Evolutionary conservation across 2,113 vertebrate genomes (phyloP).

Genomic region (Phasianus colchicus): DNA sequence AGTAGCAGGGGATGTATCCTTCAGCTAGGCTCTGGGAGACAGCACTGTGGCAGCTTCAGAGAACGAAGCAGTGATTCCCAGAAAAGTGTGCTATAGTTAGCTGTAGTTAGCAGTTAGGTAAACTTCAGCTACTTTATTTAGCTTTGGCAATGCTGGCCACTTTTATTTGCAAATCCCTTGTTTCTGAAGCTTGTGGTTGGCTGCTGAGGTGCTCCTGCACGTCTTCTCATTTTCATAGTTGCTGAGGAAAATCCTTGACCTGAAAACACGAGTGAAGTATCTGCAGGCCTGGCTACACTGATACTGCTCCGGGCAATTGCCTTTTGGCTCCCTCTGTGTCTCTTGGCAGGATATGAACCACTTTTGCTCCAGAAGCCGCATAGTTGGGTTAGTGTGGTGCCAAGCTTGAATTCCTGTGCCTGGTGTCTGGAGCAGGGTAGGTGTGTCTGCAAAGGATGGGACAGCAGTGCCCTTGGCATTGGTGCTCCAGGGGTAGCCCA

Average conservation of each 20-base stretch:
- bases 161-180: constrained; percentile 18
- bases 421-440: not conserved
- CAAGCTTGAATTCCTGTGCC: not conserved
- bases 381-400: not conserved
- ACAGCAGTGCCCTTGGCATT: not conserved
- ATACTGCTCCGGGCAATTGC: constrained; percentile 25
- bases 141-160: not conserved
- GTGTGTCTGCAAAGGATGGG: fast-evolving
- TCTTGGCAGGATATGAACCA: constrained; percentile 21
- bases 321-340: constrained; percentile 27
- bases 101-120: not conserved
- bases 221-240: not conserved
- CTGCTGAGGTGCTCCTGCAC: not conserved
- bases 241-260: not conserved
- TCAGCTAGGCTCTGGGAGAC: not conserved
- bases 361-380: constrained; percentile 50
- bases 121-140: constrained; percentile 21
- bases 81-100: not conserved
- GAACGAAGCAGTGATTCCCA: not conserved
- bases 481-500: not conserved
- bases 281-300: not conserved
- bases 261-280: constrained; percentile 30
- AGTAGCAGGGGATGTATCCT: not conserved
- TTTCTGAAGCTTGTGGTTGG: not conserved
- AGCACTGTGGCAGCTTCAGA: not conserved